Base-by-base conservation (phyloP, 2,888 invertebrate genomes). In the Muscina levida region DNA sequence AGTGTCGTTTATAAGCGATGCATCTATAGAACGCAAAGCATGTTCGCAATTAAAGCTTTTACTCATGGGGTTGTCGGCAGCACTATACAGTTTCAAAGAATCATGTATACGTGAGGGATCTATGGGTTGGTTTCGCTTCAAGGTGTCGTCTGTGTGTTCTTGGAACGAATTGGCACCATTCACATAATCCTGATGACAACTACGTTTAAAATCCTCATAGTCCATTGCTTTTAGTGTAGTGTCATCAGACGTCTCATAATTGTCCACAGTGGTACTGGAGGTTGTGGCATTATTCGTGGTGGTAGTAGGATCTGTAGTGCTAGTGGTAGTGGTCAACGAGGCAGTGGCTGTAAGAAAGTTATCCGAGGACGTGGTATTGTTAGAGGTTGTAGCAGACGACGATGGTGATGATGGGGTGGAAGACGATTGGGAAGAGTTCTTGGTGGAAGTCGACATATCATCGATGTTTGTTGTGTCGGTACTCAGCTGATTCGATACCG, bases 51-150 rank as follows among this genome's bases (percentile, higher is more conserved):
- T 91, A 72, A 89, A 89, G 84, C 91, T 91, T 84, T 90, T 91
- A 84, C 90, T 91, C 90, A 91, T 90, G 39, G 89, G 89, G 72
- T 91, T 91, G 62, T 89, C 89, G 53, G 73, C 73, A 48, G 53
- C 74, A 22, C n/a, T 53, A 72, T 91, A 91, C 2, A 91, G 84
- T 78, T 91, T 91, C 1, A 91, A 84, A 1, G 91, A 91, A 79
- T 91, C 91, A 74, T 91, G 90, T 78, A 91, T 91, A 46, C 91
- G 87, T 17, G 91, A 91, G 2, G 91, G 91, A 87, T 91, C 91
- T 26, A 91, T 91, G n/a, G 91, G 91, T 82, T 91, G 91, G 83
- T 91, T 91, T 1, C 88, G 88, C 84, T 91, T 91, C 1, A 91
- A 82, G 1, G 91, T 90, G 74, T 86, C 89, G 13, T 89, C 90